Percentiles rank a stretch among this genome's conserved stretches.
Conservation (phyloP, 2,888 invertebrate genomes). For the Didymodactylos carnosus region DNA sequence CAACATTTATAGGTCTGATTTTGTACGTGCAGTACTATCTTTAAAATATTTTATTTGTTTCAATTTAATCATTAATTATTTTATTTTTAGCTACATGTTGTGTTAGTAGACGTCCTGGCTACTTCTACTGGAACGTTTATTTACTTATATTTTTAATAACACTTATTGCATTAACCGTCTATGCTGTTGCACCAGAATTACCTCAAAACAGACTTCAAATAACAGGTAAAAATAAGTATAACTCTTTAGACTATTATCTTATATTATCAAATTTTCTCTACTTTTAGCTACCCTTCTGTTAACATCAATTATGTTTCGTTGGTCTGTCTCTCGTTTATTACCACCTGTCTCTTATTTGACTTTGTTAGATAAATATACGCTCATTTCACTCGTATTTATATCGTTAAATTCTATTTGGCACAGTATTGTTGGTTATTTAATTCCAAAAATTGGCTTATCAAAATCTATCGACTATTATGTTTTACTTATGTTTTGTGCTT, state of each 20-base stretch:
- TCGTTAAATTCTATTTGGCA: not conserved
- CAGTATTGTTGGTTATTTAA: not conserved
- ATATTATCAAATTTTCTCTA: no score
- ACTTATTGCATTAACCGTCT: not conserved
- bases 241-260: not conserved
- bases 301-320: not conserved
- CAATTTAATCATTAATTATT: not conserved
- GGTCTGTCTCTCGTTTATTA: not conserved
- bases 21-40: no score
- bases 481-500: not conserved
- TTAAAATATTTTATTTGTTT: not conserved
- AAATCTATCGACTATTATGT: not conserved
- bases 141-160: conserved; percentile 20
- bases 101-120: conserved; percentile 26
- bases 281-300: not conserved
- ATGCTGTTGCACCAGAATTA: not conserved
- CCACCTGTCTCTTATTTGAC: not conserved
- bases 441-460: not conserved
- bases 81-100: conserved; percentile 16
- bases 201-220: not conserved
- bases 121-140: conserved; percentile 31
- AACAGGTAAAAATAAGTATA: no score
- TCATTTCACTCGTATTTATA: not conserved
- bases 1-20: not conserved
- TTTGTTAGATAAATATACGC: not conserved